Evolutionary conservation across 2,797 vertebrate species (phyloP), one percentile per base, ranked within the genome.

Genomic region (Clamator glandarius): DNA sequence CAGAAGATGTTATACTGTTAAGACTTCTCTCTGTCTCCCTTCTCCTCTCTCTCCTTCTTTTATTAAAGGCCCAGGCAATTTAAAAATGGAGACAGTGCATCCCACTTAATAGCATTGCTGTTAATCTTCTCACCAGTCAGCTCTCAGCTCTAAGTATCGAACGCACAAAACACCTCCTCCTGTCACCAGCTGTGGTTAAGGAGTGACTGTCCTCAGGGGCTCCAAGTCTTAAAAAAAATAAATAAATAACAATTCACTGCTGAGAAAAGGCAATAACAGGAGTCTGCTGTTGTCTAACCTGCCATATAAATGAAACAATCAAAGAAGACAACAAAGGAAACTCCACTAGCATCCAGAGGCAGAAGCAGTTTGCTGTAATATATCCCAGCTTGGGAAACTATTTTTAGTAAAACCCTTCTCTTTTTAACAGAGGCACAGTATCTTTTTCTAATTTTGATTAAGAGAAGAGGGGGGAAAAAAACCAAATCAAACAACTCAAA

Each of bases 221-320:
- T 95, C 93, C 39, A 7, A 97, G 94, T 82, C 95, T 96, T 90
- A 51, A 83, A 95, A 95, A 12, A 63, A 59, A 87, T 41, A 92
- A 69, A 90, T 31, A 96, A 93, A 90, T 90, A 57, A 84, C 96
- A 96, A 97, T 87, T 96, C 96, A 96, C 96, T 61, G 28, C 96
- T 84, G 95, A 98, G 97, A 95, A 98, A 97, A 98, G 97, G 97
- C 97, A 98, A 98, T 98, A 98, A 98, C 97, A 97, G 97, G 96
- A 98, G 97, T 97, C 97, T 97, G 97, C 97, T 95, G 97, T 97
- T 98, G 97, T 98, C 97, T 97, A 98, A 98, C 97, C 97, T 98
- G 97, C 97, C 96, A 96, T 97, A 98, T 97, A 98, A 98, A 98
- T 98, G 98, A 98, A 98, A 98, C 97, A 98, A 98, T 98, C 98